Evolutionary conservation across 2,113 vertebrate species (phyloP).

Genomic region (Talpa occidentalis): DNA sequence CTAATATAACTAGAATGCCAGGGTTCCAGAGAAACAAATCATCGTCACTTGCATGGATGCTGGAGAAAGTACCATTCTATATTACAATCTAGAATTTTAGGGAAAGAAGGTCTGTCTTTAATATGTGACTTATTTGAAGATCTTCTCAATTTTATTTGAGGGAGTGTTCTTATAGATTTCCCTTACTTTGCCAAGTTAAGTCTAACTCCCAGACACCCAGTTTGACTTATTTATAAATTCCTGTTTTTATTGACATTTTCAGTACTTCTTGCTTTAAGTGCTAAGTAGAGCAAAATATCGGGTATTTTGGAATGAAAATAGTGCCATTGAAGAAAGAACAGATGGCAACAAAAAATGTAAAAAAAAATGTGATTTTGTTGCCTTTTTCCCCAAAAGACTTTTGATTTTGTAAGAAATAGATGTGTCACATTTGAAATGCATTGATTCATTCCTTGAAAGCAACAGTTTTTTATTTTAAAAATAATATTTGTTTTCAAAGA

Average conservation of each 20-base stretch:
- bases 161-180: neutral
- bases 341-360: neutral
- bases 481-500: neutral
- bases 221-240: neutral
- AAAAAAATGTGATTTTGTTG: neutral
- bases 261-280: neutral
- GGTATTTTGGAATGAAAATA: neutral
- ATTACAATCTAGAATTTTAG: neutral
- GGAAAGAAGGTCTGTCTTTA: neutral
- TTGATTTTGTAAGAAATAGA: neutral
- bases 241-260: neutral
- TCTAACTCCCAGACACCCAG: neutral
- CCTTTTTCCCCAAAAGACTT: neutral
- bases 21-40: neutral
- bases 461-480: slow-evolving; percentile 1
- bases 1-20: neutral
- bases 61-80: neutral
- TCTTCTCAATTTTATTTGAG: neutral
- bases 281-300: neutral
- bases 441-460: neutral
- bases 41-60: neutral
- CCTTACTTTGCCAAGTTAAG: neutral
- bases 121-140: neutral
- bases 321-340: neutral
- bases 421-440: neutral